Evolutionary conservation across 2,113 vertebrate genomes (phyloP).

Genomic region (Phrynocephalus versicolor): DNA sequence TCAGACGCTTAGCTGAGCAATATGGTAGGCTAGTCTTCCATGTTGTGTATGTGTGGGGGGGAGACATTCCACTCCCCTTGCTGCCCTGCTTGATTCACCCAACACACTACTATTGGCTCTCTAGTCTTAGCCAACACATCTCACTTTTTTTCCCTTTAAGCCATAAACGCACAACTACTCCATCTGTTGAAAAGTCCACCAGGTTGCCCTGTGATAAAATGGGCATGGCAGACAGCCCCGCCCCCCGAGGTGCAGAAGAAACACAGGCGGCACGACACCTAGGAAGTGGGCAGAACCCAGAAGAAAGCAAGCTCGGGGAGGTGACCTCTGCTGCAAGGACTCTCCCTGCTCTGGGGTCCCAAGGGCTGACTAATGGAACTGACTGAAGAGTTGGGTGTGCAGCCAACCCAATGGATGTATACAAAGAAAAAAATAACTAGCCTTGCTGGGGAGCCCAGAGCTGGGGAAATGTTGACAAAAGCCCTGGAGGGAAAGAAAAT

Average conservation of each 20-base stretch:
- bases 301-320: too few species aligned
- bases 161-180: not conserved
- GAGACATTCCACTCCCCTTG: too few species aligned
- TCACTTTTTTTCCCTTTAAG: too few species aligned
- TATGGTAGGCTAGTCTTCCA: too few species aligned
- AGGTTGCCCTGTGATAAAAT: too few species aligned
- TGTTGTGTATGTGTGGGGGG: not conserved
- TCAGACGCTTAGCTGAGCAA: not conserved
- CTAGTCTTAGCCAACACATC: too few species aligned
- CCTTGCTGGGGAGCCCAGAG: not conserved
- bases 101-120: not conserved
- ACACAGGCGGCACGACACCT: too few species aligned
- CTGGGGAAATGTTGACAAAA: not conserved
- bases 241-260: too few species aligned
- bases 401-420: conserved; percentile 1
- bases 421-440: conserved; percentile 2
- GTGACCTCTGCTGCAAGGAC: not conserved
- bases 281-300: not conserved
- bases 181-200: not conserved
- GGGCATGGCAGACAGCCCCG: too few species aligned
- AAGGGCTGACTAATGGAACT: not conserved
- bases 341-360: not conserved
- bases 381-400: not conserved
- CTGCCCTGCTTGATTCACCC: not conserved
- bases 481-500: not conserved